Percentiles rank a stretch among this genome's conserved stretches.
These are phyloP conservation scores for Entelurus aequoreus DNA, from an alignment of 2,113 vertebrate genomes.

Conservation along the genomic window DNA sequence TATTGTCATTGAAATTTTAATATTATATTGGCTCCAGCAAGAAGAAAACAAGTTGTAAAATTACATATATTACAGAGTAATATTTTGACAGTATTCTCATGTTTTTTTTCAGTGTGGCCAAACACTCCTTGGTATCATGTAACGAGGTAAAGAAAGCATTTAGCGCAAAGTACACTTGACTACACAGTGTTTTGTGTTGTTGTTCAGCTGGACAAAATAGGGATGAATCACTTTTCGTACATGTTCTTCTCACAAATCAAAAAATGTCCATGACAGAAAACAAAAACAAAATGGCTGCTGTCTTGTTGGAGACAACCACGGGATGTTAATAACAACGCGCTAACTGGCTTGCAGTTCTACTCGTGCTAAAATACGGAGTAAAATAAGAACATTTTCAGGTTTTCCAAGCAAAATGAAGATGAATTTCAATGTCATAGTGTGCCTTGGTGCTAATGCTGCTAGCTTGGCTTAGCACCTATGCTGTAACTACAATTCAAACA, in stretches of 20 bases:
- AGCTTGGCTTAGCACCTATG: too few relatives aligned
- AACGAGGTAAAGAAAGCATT: slow-evolving; percentile 24
- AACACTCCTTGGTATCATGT: neutral
- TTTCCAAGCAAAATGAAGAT: too few relatives aligned
- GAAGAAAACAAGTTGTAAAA: too few relatives aligned
- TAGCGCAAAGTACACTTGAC: slow-evolving; percentile 21
- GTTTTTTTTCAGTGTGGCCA: neutral
- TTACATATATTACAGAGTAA: neutral
- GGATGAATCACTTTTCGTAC: neutral
- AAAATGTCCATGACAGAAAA: neutral
- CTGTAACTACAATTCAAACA: too few relatives aligned
- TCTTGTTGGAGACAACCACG: neutral
- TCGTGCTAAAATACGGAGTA: too few relatives aligned
- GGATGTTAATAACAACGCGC: neutral
- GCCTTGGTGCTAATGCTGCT: too few relatives aligned
- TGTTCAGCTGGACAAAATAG: neutral
- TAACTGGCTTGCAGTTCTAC: too few relatives aligned
- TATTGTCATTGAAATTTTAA: too few relatives aligned
- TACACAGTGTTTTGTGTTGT: slow-evolving; percentile 27
- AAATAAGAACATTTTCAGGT: neutral
- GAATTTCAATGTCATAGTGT: too few relatives aligned
- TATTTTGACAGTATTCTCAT: neutral
- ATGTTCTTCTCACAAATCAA: neutral
- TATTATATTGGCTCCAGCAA: too few relatives aligned
- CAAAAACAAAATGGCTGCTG: neutral